A percentile compares a stretch with the other conserved stretches of the same genome.
Conservation (phyloP, 2,888 invertebrate species). For the Euzetes globulus region DNA sequence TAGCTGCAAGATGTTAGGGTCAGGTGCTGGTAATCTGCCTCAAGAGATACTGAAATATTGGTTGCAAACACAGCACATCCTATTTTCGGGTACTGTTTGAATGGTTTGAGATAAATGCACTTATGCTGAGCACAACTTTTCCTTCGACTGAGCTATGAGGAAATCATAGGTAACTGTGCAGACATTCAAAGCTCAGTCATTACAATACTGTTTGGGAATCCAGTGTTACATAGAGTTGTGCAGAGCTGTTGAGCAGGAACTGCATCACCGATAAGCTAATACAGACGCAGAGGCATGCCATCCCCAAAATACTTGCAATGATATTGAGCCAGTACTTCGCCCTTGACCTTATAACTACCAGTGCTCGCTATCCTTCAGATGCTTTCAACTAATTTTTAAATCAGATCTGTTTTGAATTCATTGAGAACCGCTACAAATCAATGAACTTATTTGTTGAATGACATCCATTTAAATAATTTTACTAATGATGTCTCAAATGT, state of each 20-base stretch:
- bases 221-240: neutral
- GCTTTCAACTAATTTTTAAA: neutral
- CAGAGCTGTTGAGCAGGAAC: constrained; percentile 24
- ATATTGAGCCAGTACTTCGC: constrained; percentile 14
- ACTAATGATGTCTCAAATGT: too few relatives aligned
- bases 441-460: neutral
- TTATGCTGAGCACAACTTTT: neutral
- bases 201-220: neutral
- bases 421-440: neutral
- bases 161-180: constrained; percentile 1
- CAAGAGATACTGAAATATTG: neutral
- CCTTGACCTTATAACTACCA: constrained; percentile 24
- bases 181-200: neutral
- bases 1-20: constrained; percentile 14
- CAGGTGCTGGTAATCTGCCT: constrained; percentile 15
- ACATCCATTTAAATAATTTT: neutral
- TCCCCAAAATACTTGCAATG: neutral
- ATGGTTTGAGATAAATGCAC: neutral
- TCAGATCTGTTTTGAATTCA: neutral
- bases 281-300: neutral
- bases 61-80: neutral
- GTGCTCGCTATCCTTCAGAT: neutral
- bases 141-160: constrained; percentile 10
- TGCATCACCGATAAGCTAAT: neutral
- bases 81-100: neutral